A percentile compares a stretch with the other conserved stretches of the same genome.
phyloP scores from a whole-genome alignment of 2,888 invertebrate species.

The Calliopum simillimum region DNA sequence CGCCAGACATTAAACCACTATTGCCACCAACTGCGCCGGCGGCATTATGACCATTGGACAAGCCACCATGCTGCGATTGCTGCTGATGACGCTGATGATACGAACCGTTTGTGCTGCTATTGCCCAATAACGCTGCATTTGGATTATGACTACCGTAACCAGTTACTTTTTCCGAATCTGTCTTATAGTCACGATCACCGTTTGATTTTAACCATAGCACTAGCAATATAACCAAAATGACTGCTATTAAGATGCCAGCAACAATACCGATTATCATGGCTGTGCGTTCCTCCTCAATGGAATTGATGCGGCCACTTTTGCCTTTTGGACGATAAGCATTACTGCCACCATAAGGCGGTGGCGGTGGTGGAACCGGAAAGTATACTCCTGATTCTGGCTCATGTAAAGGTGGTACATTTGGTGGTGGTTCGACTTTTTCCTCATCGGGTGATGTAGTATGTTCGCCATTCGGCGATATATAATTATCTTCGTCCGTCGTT shows the following conservation, averaged over 20 bases:
- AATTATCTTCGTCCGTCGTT: constrained; percentile 45
- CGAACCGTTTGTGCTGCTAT: constrained; percentile 70
- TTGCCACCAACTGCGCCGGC: constrained; percentile 20
- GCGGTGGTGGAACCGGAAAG: constrained; percentile 56
- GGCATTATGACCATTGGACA: constrained; percentile 54
- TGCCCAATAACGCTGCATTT: constrained; percentile 80
- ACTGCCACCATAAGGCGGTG: constrained; percentile 59
- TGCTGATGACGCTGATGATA: constrained; percentile 66
- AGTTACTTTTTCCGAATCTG: constrained; percentile 82
- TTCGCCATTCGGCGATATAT: constrained; percentile 47
- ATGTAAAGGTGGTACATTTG: constrained; percentile 48
- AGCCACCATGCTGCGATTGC: constrained; percentile 52
- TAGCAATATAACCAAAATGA: constrained; percentile 89
- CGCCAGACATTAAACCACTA: constrained; percentile 23
- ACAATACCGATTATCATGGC: constrained; percentile 89
- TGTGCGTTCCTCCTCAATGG: constrained; percentile 79
- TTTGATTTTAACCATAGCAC: constrained; percentile 89
- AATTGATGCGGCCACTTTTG: constrained; percentile 71
- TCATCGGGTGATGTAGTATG: constrained; percentile 58
- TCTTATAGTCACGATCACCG: constrained; percentile 91
- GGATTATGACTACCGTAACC: constrained; percentile 78
- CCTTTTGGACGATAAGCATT: constrained; percentile 64
- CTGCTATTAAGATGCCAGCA: constrained; percentile 89
- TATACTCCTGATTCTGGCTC: constrained; percentile 52
- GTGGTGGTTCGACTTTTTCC: constrained; percentile 44